A percentile compares a stretch with the other conserved stretches of the same genome.
Conservation (phyloP, 1,140 invertebrate species). For the Drosophila saltans region DNA sequence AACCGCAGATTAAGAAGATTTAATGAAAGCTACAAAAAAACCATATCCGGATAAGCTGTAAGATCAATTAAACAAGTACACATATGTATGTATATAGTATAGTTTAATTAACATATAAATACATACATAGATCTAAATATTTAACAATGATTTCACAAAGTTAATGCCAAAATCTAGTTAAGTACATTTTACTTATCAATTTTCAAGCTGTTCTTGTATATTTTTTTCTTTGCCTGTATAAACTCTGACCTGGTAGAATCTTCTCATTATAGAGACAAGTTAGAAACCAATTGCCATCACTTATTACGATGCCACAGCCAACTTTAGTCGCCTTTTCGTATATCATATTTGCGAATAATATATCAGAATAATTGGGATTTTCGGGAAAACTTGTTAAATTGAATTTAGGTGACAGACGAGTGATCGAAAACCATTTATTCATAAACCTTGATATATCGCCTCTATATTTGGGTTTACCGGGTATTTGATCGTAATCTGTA, state of each 20-base stretch:
- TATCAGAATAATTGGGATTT: neutral
- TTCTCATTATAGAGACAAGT: slow-evolving; percentile 17
- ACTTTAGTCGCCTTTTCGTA: neutral
- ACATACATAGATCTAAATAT: no score
- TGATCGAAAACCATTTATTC: neutral
- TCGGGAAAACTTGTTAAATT: neutral
- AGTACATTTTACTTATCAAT: no score
- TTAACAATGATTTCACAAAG: no score
- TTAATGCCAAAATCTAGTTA: no score
- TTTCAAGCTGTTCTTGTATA: no score
- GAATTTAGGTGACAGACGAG: no score
- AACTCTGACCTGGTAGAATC: neutral
- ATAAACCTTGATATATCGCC: neutral
- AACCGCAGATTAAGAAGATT: neutral
- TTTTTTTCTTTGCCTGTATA: neutral
- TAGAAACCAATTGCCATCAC: neutral
- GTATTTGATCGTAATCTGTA: neutral
- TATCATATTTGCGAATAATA: slow-evolving; percentile 1
- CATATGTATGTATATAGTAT: no score
- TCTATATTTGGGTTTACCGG: neutral
- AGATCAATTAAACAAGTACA: neutral
- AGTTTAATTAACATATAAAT: no score
- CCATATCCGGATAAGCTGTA: neutral
- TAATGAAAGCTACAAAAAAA: neutral
- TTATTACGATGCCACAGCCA: slow-evolving; percentile 12